Evolutionary conservation across 2,797 vertebrate genomes (phyloP).

Genomic region (Malurus splendens): DNA sequence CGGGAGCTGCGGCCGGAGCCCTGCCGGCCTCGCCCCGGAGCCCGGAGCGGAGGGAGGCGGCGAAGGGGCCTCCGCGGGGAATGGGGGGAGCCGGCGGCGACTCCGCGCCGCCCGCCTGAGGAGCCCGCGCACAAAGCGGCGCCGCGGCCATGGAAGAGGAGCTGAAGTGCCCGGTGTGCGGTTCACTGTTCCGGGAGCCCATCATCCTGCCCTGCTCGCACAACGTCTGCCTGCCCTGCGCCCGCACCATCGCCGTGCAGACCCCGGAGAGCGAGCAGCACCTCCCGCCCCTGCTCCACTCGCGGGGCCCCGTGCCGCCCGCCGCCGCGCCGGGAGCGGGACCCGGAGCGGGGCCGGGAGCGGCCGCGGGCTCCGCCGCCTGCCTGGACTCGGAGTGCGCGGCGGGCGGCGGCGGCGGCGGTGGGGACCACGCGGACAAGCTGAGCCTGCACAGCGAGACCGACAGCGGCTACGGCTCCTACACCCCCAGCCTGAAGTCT

Average conservation of each 20-base stretch:
- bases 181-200: conserved; percentile 90
- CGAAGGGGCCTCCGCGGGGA: not conserved
- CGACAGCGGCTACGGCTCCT: conserved; percentile 96
- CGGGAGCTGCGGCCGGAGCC: not conserved
- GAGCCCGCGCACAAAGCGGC: not conserved
- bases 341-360: conserved; percentile 42
- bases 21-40: not conserved
- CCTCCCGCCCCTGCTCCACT: conserved; percentile 72
- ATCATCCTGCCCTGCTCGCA: conserved; percentile 93
- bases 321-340: not conserved
- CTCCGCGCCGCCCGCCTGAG: not conserved
- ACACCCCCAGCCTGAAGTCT: conserved; percentile 92
- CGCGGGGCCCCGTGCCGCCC: conserved; percentile 57
- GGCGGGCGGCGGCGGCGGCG: conserved; percentile 1
- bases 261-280: conserved; percentile 88
- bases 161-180: conserved; percentile 95
- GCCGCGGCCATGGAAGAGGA: conserved; percentile 90
- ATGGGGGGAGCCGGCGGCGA: not conserved
- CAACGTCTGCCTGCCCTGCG: conserved; percentile 91
- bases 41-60: not conserved
- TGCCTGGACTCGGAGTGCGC: conserved; percentile 72
- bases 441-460: conserved; percentile 95
- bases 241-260: conserved; percentile 91
- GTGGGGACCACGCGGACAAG: conserved; percentile 85
- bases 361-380: conserved; percentile 42